Percentiles rank a stretch among this genome's conserved stretches.
Evolutionary conservation across 1,140 invertebrate genomes (phyloP).

Genomic region (Leptinotarsa undecemlineata): DNA sequence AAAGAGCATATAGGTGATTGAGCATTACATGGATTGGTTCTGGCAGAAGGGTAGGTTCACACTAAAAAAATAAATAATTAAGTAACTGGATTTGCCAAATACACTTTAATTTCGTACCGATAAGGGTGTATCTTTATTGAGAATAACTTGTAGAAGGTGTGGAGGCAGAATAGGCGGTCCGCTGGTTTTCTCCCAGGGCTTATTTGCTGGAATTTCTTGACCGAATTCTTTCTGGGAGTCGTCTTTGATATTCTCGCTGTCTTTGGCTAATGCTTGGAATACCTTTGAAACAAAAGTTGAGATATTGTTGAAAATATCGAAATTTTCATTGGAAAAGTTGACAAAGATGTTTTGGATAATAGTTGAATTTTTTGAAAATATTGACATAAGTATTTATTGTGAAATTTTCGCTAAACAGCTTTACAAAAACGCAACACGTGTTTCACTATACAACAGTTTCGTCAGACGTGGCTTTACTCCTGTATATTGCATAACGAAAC

Average conservation of each 20-base stretch:
- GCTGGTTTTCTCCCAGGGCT: conserved; percentile 88
- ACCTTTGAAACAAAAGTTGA: conserved; percentile 57
- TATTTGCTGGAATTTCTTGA: conserved; percentile 83
- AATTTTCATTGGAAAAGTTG: neutral
- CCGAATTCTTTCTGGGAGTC: conserved; percentile 80
- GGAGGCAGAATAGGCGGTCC: conserved; percentile 97
- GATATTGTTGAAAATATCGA: neutral
- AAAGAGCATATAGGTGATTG: conserved; percentile 98
- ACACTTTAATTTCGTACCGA: conserved; percentile 67
- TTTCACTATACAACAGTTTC: too few species aligned
- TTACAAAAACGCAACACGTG: too few species aligned
- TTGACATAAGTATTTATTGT: too few species aligned
- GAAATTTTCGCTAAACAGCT: too few species aligned
- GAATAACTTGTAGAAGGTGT: conserved; percentile 95
- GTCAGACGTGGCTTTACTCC: too few species aligned
- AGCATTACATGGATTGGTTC: conserved; percentile 99
- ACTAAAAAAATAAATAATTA: conserved; percentile 66
- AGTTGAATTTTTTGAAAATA: neutral
- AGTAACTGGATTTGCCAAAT: neutral
- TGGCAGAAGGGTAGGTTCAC: conserved; percentile 97
- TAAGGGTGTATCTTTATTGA: conserved; percentile 97
- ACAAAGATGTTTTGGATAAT: neutral
- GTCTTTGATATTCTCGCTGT: conserved; percentile 76
- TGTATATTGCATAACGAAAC: too few species aligned
- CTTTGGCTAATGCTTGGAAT: conserved; percentile 93